Evolutionary conservation across 1,140 invertebrate species (phyloP).

Genomic region (Stegodyphus dumicola): DNA sequence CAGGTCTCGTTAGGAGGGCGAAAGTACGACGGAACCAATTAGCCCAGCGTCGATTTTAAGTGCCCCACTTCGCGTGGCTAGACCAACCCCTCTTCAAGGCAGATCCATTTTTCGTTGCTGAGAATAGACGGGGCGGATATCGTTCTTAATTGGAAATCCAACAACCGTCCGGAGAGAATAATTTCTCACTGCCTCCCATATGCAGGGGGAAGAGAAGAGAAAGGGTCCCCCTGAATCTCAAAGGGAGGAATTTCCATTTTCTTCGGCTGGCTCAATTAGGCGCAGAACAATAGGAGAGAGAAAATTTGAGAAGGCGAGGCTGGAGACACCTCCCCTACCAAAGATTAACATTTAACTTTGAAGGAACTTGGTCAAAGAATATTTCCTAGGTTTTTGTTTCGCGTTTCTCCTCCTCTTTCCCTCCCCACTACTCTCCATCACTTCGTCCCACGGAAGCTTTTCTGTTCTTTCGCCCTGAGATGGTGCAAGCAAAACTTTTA

Average conservation of each 20-base stretch:
- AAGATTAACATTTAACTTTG: no score
- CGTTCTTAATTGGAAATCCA: slow-evolving; percentile 39
- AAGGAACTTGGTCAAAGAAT: no score
- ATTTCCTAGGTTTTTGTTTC: not conserved
- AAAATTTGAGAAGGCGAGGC: no score
- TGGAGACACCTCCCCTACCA: no score
- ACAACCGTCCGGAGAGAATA: slow-evolving; percentile 5
- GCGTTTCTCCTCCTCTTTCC: not conserved
- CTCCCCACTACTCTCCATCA: not conserved
- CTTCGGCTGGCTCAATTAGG: slow-evolving; percentile 9
- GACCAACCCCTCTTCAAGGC: not conserved
- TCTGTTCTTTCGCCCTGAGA: no score
- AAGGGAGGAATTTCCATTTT: not conserved
- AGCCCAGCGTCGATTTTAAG: not conserved
- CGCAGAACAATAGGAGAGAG: not conserved
- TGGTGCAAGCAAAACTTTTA: no score
- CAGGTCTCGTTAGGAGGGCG: not conserved
- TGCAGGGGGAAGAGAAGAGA: not conserved
- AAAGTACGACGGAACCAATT: not conserved
- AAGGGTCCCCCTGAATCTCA: no score
- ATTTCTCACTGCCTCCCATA: slow-evolving; percentile 11
- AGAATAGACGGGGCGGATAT: slow-evolving; percentile 19
- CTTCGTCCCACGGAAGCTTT: not conserved
- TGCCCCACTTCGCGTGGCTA: not conserved
- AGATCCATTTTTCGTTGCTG: not conserved